Base-by-base conservation (phyloP, 2,113 vertebrate species). In the Albula goreensis region DNA sequence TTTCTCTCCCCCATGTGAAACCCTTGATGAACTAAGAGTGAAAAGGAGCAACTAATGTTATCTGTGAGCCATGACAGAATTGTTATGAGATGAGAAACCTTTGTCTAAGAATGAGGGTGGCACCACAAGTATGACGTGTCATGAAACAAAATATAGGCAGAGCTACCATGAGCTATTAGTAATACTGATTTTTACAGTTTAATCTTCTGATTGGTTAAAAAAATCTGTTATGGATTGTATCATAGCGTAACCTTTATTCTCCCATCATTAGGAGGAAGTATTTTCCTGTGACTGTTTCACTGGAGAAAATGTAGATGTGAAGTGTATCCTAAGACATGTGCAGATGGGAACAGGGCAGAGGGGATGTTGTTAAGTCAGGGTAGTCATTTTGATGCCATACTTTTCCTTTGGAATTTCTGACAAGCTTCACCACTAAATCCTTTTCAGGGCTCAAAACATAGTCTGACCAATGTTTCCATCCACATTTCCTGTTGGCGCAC, bases 401-500 rank as follows among this genome's bases (percentile, higher is more conserved):
- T 74, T 74, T 31, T 31, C 70, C 70, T 74, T 74, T 22, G 70
- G 4, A 3, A 3, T 70, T n/a, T 31, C n/a, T 31, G 70, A 8
- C 70, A 9, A 10, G 70, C 9, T 3, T 31, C 10, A 8, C 0
- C 10, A n/a, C 5, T 74, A 10, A 10, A 74, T 31, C 70, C 70
- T 74, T n/a, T 9, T 9, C 70, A 74, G 70, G 8, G 22, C 5
- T 74, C 70, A 31, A 74, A 74, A 25, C 70, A 74, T 12, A 56
- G n/a, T 25, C 70, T 74, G 70, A 74, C 70, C 22, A n/a, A 74
- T 74, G 70, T 74, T 74, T 74, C 70, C 70, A 74, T 31, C n/a
- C 70, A 31, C 22, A 31, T 74, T 74, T 74, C 70, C 70, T 74
- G 19, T 31, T 25, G 70, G 22, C 70, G 9, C 10, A 8, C 70